Conservation (phyloP, 2,888 invertebrate species). For the Archips xylosteana region DNA sequence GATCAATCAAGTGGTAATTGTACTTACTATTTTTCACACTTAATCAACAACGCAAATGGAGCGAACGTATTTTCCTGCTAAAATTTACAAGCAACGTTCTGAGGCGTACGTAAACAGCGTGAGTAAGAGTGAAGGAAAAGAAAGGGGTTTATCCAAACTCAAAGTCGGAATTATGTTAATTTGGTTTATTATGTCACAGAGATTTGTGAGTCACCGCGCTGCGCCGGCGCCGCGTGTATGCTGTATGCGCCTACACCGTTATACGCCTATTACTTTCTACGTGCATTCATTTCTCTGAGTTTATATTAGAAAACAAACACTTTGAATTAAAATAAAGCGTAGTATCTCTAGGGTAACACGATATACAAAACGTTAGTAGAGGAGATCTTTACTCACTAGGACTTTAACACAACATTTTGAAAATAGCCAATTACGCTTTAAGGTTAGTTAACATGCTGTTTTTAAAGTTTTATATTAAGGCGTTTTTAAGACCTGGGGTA, state of each 20-base stretch:
- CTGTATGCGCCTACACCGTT: constrained; percentile 73
- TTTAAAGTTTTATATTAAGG: too few relatives aligned
- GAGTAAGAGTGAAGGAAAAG: constrained; percentile 66
- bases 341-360: neutral
- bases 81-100: constrained; percentile 30
- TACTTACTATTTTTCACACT: neutral
- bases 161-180: constrained; percentile 75
- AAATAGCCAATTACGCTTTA: too few relatives aligned
- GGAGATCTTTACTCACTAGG: too few relatives aligned
- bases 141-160: constrained; percentile 66
- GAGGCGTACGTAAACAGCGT: constrained; percentile 44
- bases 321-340: neutral
- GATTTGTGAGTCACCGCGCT: constrained; percentile 78
- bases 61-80: constrained; percentile 30
- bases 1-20: neutral
- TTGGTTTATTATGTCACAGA: constrained; percentile 82
- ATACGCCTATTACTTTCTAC: constrained; percentile 74
- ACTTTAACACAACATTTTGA: too few relatives aligned
- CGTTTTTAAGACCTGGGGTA: too few relatives aligned
- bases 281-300: constrained; percentile 53
- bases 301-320: neutral
- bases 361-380: too few relatives aligned
- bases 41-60: neutral
- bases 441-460: too few relatives aligned
- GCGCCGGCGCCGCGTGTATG: constrained; percentile 54